Percentiles rank a stretch among this genome's conserved stretches.
These are phyloP conservation scores for Bicyclus anynana DNA, from an alignment of 1,140 invertebrate genomes.

Conservation along the genomic window DNA sequence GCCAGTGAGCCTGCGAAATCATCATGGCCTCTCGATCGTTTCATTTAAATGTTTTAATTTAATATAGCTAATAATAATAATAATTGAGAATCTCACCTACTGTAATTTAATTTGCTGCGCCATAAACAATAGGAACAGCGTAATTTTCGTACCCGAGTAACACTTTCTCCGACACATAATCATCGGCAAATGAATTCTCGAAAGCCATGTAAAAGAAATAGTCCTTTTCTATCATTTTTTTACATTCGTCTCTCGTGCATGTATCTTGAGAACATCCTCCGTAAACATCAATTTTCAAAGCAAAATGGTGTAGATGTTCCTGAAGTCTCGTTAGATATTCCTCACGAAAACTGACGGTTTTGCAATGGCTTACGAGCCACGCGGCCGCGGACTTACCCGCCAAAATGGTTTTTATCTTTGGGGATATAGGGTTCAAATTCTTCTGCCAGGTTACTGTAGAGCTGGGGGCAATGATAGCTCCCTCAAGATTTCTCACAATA, in stretches of 20 bases:
- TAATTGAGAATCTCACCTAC: neutral
- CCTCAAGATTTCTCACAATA: conserved; percentile 40
- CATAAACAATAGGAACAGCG: conserved; percentile 76
- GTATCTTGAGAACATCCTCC: conserved; percentile 77
- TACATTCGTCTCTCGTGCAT: conserved; percentile 57
- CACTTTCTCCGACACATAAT: conserved; percentile 83
- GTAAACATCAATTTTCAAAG: conserved; percentile 80
- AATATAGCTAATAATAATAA: too few relatives aligned
- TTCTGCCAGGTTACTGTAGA: conserved; percentile 30
- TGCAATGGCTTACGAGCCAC: conserved; percentile 82
- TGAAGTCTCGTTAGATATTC: conserved; percentile 79
- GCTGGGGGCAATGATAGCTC: conserved; percentile 47
- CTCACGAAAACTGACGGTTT: conserved; percentile 74
- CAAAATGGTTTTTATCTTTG: conserved; percentile 43
- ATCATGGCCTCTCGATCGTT: too few relatives aligned
- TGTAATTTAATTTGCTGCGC: conserved; percentile 53
- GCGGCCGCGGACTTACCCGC: conserved; percentile 64
- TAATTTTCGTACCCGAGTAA: conserved; percentile 71
- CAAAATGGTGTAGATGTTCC: conserved; percentile 71
- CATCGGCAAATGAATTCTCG: conserved; percentile 79
- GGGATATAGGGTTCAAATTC: conserved; percentile 29
- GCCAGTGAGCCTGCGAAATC: too few relatives aligned
- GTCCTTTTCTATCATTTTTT: conserved; percentile 54
- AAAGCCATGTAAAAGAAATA: conserved; percentile 85
- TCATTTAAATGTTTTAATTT: too few relatives aligned